Evolutionary conservation across 2,888 invertebrate genomes (phyloP).

Genomic region (Lobophora halterata): DNA sequence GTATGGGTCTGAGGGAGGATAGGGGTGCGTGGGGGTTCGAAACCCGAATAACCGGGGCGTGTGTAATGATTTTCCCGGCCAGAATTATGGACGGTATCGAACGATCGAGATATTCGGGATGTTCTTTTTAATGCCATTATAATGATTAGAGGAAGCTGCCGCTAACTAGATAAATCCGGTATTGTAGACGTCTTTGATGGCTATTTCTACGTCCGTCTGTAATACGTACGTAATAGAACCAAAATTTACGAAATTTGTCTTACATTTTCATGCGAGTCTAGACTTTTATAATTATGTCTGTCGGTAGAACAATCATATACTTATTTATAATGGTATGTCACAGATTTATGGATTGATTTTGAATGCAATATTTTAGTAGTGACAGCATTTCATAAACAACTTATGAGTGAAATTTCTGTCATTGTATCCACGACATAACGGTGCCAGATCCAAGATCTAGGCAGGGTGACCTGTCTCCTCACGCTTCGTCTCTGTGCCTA

Average conservation of each 20-base stretch:
- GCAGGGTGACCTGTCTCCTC: slow-evolving; percentile 40
- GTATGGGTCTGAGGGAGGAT: slow-evolving; percentile 34
- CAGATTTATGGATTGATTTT: too few species aligned
- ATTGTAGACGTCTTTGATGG: slow-evolving; percentile 4
- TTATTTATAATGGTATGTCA: too few species aligned
- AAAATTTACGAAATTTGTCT: too few species aligned
- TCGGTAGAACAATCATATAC: too few species aligned
- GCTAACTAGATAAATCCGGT: slow-evolving; percentile 31
- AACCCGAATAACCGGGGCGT: slow-evolving; percentile 79
- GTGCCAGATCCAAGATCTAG: slow-evolving; percentile 25
- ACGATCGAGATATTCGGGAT: slow-evolving; percentile 54
- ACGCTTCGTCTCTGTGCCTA: slow-evolving; percentile 35
- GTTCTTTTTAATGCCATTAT: slow-evolving; percentile 52
- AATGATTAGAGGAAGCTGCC: slow-evolving; percentile 44
- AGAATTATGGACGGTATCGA: slow-evolving; percentile 75
- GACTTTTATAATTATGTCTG: too few species aligned
- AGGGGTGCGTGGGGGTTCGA: slow-evolving; percentile 53
- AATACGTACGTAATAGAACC: too few species aligned
- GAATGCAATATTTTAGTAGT: too few species aligned
- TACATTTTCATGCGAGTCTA: too few species aligned
- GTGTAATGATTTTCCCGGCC: slow-evolving; percentile 79
- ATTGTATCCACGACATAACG: slow-evolving; percentile 5
- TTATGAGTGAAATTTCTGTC: background rate
- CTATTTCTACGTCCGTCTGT: too few species aligned
- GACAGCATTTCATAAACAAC: too few species aligned